A percentile compares a stretch with the other conserved stretches of the same genome.
Evolutionary conservation across 1,140 invertebrate genomes (phyloP).

Genomic region (Papilio dardanus): DNA sequence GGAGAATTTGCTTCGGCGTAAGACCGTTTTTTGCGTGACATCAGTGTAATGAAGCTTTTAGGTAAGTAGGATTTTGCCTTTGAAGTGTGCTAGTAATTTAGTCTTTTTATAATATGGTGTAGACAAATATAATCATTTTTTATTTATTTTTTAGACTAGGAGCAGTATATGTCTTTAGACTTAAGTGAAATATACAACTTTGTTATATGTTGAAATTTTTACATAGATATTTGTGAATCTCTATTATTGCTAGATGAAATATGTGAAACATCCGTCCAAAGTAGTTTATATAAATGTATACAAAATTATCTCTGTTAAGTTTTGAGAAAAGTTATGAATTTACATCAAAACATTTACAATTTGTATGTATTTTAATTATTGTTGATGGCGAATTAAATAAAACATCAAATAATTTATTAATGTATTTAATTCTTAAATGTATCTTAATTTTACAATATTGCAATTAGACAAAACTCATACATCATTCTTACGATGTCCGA

Average conservation of each 20-base stretch:
- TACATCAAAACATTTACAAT: not conserved
- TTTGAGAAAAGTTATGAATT: not conserved
- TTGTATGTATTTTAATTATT: not conserved
- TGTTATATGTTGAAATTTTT: not conserved
- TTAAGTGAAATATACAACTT: not conserved
- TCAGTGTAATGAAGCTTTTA: no score
- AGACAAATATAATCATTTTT: not conserved
- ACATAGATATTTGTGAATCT: constrained; percentile 6
- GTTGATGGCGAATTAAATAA: not conserved
- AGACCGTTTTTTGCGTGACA: no score
- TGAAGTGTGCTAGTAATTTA: not conserved
- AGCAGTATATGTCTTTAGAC: not conserved
- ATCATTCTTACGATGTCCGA: not conserved
- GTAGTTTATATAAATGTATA: not conserved
- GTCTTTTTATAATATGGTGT: not conserved
- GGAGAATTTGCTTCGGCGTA: no score
- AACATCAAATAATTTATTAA: not conserved
- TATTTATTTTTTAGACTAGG: not conserved
- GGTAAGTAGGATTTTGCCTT: not conserved
- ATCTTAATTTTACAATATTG: constrained; percentile 3
- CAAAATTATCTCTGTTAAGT: not conserved
- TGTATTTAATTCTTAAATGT: constrained; percentile 2
- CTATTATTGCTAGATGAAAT: not conserved
- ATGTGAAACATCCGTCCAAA: constrained; percentile 6
- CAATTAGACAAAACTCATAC: not conserved